Percentiles rank a stretch among this genome's conserved stretches.
These are phyloP conservation scores for Labia minor DNA, from an alignment of 2,888 invertebrate genomes.

Conservation along the genomic window DNA sequence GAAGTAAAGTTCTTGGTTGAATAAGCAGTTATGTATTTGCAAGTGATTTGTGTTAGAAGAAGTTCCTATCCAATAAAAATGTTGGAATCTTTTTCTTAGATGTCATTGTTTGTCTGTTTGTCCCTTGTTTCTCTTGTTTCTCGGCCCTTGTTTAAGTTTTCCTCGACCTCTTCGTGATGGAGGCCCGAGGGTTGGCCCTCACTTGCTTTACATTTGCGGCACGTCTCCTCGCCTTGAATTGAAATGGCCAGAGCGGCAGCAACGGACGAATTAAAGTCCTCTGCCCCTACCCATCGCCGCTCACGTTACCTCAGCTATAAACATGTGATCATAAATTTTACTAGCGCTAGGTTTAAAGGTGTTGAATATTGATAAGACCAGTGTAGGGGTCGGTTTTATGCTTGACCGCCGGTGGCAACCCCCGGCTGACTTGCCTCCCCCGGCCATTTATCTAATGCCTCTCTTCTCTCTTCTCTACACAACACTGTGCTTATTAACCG, in stretches of 20 bases:
- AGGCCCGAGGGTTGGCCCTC: not conserved
- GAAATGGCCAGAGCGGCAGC: not conserved
- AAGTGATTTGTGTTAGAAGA: too few relatives aligned
- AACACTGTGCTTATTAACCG: not conserved
- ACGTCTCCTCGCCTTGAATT: constrained; percentile 16
- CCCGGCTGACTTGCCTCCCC: not conserved
- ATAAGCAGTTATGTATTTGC: too few relatives aligned
- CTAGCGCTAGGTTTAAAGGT: constrained; percentile 18
- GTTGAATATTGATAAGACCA: constrained; percentile 18
- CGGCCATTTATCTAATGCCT: constrained; percentile 1
- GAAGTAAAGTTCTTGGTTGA: too few relatives aligned
- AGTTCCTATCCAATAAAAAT: too few relatives aligned
- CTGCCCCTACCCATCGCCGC: not conserved
- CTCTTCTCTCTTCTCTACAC: constrained; percentile 13
- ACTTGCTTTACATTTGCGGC: constrained; percentile 14
- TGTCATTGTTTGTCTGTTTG: too few relatives aligned
- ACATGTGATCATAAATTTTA: constrained; percentile 18
- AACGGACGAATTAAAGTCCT: constrained; percentile 13
- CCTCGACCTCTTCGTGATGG: not conserved
- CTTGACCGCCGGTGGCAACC: constrained; percentile 13
- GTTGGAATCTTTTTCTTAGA: too few relatives aligned
- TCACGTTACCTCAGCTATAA: constrained; percentile 16
- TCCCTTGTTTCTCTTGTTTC: too few relatives aligned
- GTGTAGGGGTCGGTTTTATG: not conserved
- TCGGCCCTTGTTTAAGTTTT: too few relatives aligned